Base-by-base conservation (phyloP, 2,888 invertebrate genomes). In the Drosophila buzzatii region DNA sequence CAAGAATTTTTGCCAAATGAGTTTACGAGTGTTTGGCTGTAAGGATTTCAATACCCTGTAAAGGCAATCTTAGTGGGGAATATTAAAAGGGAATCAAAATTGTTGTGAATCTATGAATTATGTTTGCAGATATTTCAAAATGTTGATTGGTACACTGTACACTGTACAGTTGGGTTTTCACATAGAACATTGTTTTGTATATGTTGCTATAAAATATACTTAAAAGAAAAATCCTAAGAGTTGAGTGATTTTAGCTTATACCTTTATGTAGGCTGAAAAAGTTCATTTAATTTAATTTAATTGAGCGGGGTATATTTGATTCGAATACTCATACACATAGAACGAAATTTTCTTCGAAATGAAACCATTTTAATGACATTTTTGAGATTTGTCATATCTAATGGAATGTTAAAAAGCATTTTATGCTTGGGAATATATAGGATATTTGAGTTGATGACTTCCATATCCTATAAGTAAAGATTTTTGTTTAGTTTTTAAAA, bases 1-100 rank as follows among this genome's bases (percentile, higher is more conserved):
- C 71, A 59, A 72, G 70, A 62, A 56, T 75, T 81, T 83, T 83
- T 82, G 74, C 81, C 78, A 86, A 86, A 86, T 86, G 86, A 86
- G 86, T 86, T 85, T 85, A 86, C 82, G 85, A 87, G 85, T 86
- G 88, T 87, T 86, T 81, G 87, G 79, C 76, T 79, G 76, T 72
- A 74, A 74, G 77, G 74, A 81, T 82, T 83, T 74, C 45, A 53
- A 75, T 65, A 60, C 68, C 68, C 55, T 62, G 37, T 20, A 18
- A 18, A 14, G 2, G 8, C 7, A 14, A 0, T 33, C 0, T 0
- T 0, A 3, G 9, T 37, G 2, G 53, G 42, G 63, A 12, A 49
- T 60, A 39, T 49, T 8, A 37, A 37, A 16, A 4, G 6, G 2
- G 33, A 33, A 9, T 0, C 16, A 6, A 33, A 7, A 39, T 16